phyloP scores from a whole-genome alignment of 2,113 vertebrate species.

The Cephalopholis sonnerati region DNA sequence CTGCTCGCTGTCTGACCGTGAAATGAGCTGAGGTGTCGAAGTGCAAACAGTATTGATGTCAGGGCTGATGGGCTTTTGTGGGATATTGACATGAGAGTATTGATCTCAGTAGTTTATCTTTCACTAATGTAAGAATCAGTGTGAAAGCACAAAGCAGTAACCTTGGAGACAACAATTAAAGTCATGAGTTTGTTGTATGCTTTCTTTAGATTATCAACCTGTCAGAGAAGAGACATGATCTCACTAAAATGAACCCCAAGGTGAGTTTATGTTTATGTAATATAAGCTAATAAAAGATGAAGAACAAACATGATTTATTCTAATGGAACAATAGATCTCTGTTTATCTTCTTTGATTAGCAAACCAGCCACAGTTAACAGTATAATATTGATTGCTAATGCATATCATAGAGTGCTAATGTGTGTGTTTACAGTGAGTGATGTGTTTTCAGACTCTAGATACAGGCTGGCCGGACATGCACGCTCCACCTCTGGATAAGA shows the following conservation, averaged over 20 bases:
- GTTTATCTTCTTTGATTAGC: constrained; percentile 11
- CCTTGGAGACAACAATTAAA: constrained; percentile 6
- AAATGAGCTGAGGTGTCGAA: constrained; percentile 36
- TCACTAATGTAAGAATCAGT: not conserved
- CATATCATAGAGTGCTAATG: not conserved
- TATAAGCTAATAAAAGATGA: not conserved
- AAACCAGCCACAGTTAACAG: not conserved
- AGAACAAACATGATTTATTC: not conserved
- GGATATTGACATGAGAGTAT: constrained; percentile 25
- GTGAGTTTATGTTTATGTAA: constrained; percentile 75
- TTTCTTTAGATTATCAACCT: constrained; percentile 92
- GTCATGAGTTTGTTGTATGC: constrained; percentile 34
- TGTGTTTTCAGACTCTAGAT: constrained; percentile 89
- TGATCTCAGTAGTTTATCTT: constrained; percentile 33
- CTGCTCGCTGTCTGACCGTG: not conserved
- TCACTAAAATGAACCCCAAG: constrained; percentile 95
- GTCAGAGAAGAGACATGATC: constrained; percentile 93
- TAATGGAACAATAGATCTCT: not conserved
- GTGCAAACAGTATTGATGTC: constrained; percentile 30
- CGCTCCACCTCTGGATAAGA: constrained; percentile 93
- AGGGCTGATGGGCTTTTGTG: constrained; percentile 14
- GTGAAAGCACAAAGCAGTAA: not conserved
- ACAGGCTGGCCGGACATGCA: constrained; percentile 97
- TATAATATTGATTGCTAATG: not conserved
- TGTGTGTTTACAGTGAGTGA: constrained; percentile 8